phyloP scores from a whole-genome alignment of 2,888 invertebrate species.

The Geotrupes spiniger region DNA sequence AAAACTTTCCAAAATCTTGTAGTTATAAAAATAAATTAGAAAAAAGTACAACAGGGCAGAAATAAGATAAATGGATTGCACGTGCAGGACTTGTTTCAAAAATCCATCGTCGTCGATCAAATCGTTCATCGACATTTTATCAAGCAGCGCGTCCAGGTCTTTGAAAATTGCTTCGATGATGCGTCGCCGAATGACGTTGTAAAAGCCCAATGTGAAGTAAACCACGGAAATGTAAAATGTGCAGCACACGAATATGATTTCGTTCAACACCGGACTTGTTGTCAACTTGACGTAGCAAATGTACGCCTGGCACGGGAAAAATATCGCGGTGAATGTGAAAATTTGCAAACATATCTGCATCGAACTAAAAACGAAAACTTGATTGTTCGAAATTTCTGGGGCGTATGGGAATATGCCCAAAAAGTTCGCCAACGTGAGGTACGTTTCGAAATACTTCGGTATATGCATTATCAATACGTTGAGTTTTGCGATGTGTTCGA shows the following conservation, averaged over 20 bases:
- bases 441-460: constrained; percentile 2
- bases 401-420: constrained; percentile 11
- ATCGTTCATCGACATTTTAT: too few species aligned
- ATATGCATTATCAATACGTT: too few species aligned
- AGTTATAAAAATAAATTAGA: constrained; percentile 21
- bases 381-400: background rate
- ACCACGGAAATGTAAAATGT: constrained; percentile 16
- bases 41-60: constrained; percentile 10
- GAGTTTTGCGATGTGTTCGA: too few species aligned
- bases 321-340: constrained; percentile 2
- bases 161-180: constrained; percentile 10
- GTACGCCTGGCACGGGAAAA: constrained; percentile 11
- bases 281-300: constrained; percentile 16
- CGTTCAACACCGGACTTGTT: constrained; percentile 18
- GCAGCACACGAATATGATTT: constrained; percentile 18
- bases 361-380: too few species aligned
- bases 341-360: constrained; percentile 1
- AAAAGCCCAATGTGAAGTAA: constrained; percentile 11
- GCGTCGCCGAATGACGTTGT: constrained; percentile 8
- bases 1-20: constrained; percentile 11
- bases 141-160: too few species aligned
- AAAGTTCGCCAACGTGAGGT: constrained; percentile 6
- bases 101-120: background rate
- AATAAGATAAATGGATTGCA: constrained; percentile 3
- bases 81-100: constrained; percentile 8